Evolutionary conservation across 2,888 invertebrate genomes (phyloP), one percentile per base, ranked within the genome.

Genomic region (Ypsolopha scabrella): DNA sequence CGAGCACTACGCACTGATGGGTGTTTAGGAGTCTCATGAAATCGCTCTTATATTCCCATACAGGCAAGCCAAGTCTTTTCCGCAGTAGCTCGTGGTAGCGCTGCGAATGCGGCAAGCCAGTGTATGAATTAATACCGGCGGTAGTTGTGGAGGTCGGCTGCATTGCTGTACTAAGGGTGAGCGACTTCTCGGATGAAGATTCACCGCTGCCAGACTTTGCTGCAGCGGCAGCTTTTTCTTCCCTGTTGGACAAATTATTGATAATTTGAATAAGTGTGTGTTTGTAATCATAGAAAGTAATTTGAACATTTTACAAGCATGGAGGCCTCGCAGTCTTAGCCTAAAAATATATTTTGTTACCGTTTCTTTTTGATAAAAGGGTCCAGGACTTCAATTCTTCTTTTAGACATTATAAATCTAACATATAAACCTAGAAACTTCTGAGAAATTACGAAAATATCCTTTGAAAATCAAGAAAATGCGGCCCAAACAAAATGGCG

Each of bases 41-140:
- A 78, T 98, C 97, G 1, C 93, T 91, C 65, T 95, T 93, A 80
- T 99, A 99, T 70, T 99, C 99, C 90, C 99, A 99, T 0, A 99
- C 99, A 0, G 99, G 99, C 54, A 99, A 87, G 1, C 93, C 92
- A 36, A 95, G 93, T 37, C 99, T 90, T 62, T 98, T 97, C 51
- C 94, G 91, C 55, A 94, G 92, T 49, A 97, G 88, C 60, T 97
- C 95, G 76, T 95, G 93, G 72, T 97, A 99, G 57, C 94, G 91
- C 47, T 93, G 92, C 0, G 98, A 95, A 72, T 93, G 98, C 0
- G 97, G 94, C 53, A 93, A 85, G 33, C 93, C 75, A 60, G 92
- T 96, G 64, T 92, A 94, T 0, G 93, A 91, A 72, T 98, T 98
- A 7, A 92, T 79, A 1, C 88, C 88, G 0, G 90, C 87, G 0